Evolutionary conservation across 2,888 invertebrate species (phyloP).

Genomic region (Ceratothoa steindachneri): DNA sequence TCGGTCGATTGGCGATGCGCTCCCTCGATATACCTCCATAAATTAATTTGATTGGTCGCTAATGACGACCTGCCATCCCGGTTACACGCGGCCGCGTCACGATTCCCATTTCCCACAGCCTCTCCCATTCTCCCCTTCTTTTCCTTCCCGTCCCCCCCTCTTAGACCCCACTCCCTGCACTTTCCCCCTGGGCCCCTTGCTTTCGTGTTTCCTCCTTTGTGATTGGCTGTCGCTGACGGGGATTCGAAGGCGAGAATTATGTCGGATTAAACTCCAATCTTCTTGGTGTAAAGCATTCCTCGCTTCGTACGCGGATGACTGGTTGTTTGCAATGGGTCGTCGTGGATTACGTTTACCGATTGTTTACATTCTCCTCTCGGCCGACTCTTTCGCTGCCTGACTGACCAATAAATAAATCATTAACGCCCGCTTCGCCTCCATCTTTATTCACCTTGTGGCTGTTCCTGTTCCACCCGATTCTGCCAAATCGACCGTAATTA

Average conservation of each 20-base stretch:
- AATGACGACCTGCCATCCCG: slow-evolving; percentile 3
- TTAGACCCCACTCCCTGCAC: neutral
- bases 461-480: too few species aligned
- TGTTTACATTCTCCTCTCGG: neutral
- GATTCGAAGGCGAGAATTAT: neutral
- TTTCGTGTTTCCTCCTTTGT: neutral
- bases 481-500: neutral
- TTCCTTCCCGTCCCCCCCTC: neutral
- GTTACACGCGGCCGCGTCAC: slow-evolving; percentile 11
- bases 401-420: neutral
- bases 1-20: neutral
- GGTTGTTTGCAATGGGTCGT: too few species aligned
- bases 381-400: neutral
- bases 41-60: slow-evolving; percentile 6
- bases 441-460: too few species aligned
- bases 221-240: neutral
- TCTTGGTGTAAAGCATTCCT: neutral
- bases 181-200: neutral
- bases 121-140: neutral
- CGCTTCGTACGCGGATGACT: neutral
- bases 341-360: neutral
- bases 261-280: neutral
- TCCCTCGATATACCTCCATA: neutral
- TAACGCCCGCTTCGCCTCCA: too few species aligned
- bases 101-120: neutral